Base-by-base conservation (phyloP, 2,797 vertebrate species). In the Sciurus carolinensis region DNA sequence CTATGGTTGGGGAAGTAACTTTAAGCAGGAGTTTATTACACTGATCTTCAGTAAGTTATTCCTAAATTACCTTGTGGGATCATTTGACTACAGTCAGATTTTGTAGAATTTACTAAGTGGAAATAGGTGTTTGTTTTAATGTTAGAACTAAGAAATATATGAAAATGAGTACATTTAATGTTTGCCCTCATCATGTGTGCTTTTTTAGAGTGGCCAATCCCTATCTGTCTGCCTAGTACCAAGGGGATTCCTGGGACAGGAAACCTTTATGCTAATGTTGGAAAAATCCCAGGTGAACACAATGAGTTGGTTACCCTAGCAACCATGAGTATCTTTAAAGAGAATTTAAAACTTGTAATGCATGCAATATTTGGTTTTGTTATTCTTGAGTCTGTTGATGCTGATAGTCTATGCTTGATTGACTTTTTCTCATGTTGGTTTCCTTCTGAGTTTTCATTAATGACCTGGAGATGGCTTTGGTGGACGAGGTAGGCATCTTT, bases 51-150 rank as follows among this genome's bases (percentile, higher is more conserved):
- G 52, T 91, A 95, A 91, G 33, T 86, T 79, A 67, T 80, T 75
- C 13, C 8, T 71, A 77, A 87, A 17, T 44, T 47, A 62, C 26
- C 9, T 54, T 10, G 20, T 62, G 42, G 62, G 52, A n/a, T 54
- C n/a, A 36, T 73, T 50, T 66, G 50, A 76, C 9, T 24, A 75
- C 1, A 52, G 52, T 30, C 42, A 76, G 39, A 75, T 69, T 87
- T 81, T 76, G 11, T 77, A 81, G 81, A 81, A 50, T 81, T 73
- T 82, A 64, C 18, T 83, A 44, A 59, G 26, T 87, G 39, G 57
- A 93, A 95, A 85, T 92, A 52, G 20, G 42, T 91, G 50, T 92
- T 59, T 22, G n/a, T 88, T 91, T 75, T 75, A 79, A 52, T 73
- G 44, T 36, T 59, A 13, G 14, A 57, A 72, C 50, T 91, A 85